Percentiles rank a stretch among this genome's conserved stretches.
These are phyloP conservation scores for Drosophila leonis DNA, from an alignment of 2,888 invertebrate species.

Conservation along the genomic window DNA sequence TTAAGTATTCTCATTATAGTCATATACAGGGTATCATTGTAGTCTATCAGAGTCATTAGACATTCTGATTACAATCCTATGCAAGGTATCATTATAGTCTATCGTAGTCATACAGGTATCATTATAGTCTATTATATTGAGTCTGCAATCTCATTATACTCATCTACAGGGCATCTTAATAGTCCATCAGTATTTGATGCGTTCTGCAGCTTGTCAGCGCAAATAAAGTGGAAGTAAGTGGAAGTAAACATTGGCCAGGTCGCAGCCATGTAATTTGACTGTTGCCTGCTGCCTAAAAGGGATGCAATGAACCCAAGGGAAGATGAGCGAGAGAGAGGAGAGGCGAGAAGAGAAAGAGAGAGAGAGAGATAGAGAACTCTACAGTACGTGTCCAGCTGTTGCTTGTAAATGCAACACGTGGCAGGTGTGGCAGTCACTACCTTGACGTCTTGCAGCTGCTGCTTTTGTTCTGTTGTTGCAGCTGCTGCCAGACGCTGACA, in stretches of 20 bases:
- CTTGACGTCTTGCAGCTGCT: constrained; percentile 57
- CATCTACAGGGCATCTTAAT: not conserved
- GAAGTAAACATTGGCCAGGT: constrained; percentile 64
- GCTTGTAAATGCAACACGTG: constrained; percentile 69
- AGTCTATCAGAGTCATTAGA: too few species aligned
- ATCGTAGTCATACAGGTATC: not conserved
- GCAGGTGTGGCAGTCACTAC: constrained; percentile 65
- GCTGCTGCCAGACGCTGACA: constrained; percentile 35
- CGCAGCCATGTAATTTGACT: constrained; percentile 72
- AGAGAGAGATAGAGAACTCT: constrained; percentile 3
- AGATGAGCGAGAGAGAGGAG: not conserved
- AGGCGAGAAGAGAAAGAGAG: not conserved
- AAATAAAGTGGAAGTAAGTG: constrained; percentile 68
- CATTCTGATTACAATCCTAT: too few species aligned
- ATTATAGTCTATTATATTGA: not conserved
- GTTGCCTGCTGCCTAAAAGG: constrained; percentile 40
- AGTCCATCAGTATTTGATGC: not conserved
- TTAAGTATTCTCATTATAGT: too few species aligned
- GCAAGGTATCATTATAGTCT: too few species aligned
- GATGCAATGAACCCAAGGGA: constrained; percentile 39
- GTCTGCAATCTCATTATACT: not conserved
- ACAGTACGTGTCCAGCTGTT: constrained; percentile 47
- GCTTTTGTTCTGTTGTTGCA: constrained; percentile 32
- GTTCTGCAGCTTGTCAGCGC: constrained; percentile 50
- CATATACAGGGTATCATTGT: too few species aligned